These are phyloP conservation scores for Xenentodon cancila DNA, from an alignment of 2,797 vertebrate species.

Conservation along the genomic window DNA sequence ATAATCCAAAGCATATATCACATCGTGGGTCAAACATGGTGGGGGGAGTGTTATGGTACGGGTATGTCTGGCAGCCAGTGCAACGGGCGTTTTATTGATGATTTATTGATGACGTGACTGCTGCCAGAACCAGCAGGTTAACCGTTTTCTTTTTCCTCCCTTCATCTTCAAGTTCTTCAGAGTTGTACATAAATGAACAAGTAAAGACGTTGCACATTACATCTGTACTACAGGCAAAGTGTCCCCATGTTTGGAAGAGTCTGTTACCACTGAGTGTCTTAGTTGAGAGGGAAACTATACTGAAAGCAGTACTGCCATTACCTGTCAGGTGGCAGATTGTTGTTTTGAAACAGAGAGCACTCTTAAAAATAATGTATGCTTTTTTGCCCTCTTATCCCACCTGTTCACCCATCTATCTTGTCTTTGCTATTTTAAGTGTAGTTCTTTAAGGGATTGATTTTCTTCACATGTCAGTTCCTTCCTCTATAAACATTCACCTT, in stretches of 20 bases:
- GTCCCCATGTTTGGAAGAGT: slow-evolving; percentile 27
- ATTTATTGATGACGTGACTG: too few species aligned
- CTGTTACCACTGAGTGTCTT: slow-evolving; percentile 18
- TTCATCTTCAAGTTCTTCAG: too few species aligned
- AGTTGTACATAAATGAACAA: too few species aligned
- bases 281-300: slow-evolving; percentile 27
- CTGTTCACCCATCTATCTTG: slow-evolving; percentile 20
- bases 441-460: slow-evolving; percentile 52
- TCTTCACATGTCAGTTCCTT: slow-evolving; percentile 53
- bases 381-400: slow-evolving; percentile 38
- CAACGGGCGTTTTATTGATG: too few species aligned
- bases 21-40: too few species aligned
- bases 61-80: too few species aligned
- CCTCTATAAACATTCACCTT: slow-evolving; percentile 47
- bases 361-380: slow-evolving; percentile 52
- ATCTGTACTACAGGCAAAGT: slow-evolving; percentile 13
- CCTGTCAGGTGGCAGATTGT: slow-evolving; percentile 54
- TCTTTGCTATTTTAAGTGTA: slow-evolving; percentile 21
- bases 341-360: slow-evolving; percentile 54
- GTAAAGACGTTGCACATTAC: neutral
- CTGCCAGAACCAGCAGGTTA: too few species aligned
- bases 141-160: too few species aligned
- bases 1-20: too few species aligned
- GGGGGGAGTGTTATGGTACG: too few species aligned
- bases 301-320: slow-evolving; percentile 41